These are phyloP conservation scores for Rhingia campestris DNA, from an alignment of 2,888 invertebrate species.

Conservation along the genomic window DNA sequence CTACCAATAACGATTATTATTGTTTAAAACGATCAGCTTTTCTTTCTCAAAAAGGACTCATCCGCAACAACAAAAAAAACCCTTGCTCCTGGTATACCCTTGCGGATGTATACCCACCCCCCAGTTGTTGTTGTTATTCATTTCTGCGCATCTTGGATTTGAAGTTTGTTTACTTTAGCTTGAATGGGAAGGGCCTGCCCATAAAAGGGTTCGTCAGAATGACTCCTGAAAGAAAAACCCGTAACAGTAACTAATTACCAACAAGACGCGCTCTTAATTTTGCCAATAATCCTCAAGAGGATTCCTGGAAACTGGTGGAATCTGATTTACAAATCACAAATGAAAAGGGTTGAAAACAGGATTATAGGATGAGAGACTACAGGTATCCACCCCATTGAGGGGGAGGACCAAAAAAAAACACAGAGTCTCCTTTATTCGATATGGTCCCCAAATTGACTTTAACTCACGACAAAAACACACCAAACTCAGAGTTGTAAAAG, in stretches of 20 bases:
- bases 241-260: constrained; percentile 64
- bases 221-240: constrained; percentile 10
- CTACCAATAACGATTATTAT: constrained; percentile 63
- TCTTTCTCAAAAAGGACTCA: constrained; percentile 29
- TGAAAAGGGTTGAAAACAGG: constrained; percentile 31
- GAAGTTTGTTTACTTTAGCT: constrained; percentile 53
- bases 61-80: not conserved
- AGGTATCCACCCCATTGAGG: constrained; percentile 29
- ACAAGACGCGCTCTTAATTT: constrained; percentile 65
- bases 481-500: not conserved
- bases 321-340: constrained; percentile 63
- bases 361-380: constrained; percentile 20
- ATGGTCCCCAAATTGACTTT: constrained; percentile 50
- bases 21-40: constrained; percentile 64
- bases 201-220: constrained; percentile 3
- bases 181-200: constrained; percentile 2
- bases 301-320: constrained; percentile 48
- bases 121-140: constrained; percentile 19
- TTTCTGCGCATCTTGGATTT: constrained; percentile 20
- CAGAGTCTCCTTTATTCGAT: constrained; percentile 32
- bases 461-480: constrained; percentile 13
- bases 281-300: constrained; percentile 63
- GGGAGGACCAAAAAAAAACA: constrained; percentile 1
- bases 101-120: not conserved
- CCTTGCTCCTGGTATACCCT: not conserved